Percentiles rank a stretch among this genome's conserved stretches.
phyloP scores from a whole-genome alignment of 2,113 vertebrate species.

The Astatotilapia flaviijosephi region DNA sequence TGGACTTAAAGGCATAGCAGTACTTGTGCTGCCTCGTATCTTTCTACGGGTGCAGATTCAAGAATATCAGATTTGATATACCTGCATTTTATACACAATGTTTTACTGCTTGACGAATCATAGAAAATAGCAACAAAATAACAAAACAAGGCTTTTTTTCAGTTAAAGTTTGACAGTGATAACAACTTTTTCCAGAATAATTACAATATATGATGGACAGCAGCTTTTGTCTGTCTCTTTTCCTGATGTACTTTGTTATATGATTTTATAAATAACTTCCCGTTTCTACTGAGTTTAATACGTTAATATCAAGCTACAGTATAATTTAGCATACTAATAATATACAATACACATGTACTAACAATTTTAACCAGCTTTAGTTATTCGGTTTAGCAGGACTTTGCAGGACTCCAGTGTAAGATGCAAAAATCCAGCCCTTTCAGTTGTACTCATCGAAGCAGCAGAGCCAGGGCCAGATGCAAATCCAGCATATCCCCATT shows the following conservation, averaged over 20 bases:
- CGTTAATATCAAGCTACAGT: neutral
- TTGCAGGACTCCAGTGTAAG: neutral
- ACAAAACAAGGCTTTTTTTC: neutral
- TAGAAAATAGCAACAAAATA: neutral
- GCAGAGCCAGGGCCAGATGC: slow-evolving; percentile 57
- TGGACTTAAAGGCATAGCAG: neutral
- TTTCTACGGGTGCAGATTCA: neutral
- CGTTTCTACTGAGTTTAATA: neutral
- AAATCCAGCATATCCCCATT: slow-evolving; percentile 67
- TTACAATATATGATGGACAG: neutral
- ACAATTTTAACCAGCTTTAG: neutral
- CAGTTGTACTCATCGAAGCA: slow-evolving; percentile 50
- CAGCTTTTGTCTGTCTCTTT: neutral
- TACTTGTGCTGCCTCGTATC: neutral
- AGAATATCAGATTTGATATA: neutral
- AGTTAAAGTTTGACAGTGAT: neutral
- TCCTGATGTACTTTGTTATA: neutral
- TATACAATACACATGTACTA: neutral
- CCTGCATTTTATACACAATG: neutral
- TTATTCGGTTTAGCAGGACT: neutral
- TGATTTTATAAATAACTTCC: neutral
- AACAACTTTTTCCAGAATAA: neutral
- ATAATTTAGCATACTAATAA: neutral
- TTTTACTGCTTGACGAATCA: neutral
- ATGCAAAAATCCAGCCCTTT: slow-evolving; percentile 35